phyloP scores from a whole-genome alignment of 2,888 invertebrate species.

The Eulithis testata region DNA sequence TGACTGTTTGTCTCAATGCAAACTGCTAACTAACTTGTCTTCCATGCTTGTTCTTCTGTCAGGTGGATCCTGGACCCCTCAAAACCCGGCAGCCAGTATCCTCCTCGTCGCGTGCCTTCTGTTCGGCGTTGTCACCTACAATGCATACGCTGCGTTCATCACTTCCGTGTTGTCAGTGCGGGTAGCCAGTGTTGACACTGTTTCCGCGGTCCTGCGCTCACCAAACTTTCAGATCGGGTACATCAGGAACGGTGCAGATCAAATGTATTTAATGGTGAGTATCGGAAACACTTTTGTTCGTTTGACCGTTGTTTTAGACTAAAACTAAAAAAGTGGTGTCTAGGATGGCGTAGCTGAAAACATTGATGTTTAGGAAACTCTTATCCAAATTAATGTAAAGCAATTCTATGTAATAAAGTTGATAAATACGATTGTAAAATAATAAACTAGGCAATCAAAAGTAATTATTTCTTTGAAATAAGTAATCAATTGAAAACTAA shows the following conservation, averaged over 20 bases:
- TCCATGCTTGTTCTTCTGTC: background rate
- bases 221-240: constrained; percentile 86
- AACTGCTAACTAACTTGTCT: too few relatives aligned
- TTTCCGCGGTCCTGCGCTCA: constrained; percentile 83
- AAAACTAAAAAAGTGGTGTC: too few relatives aligned
- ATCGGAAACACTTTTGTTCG: too few relatives aligned
- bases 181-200: constrained; percentile 82
- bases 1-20: background rate
- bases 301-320: too few relatives aligned
- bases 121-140: constrained; percentile 86
- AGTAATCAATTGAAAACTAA: too few relatives aligned
- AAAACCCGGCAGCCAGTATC: constrained; percentile 82
- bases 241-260: constrained; percentile 84
- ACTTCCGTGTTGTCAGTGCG: constrained; percentile 87
- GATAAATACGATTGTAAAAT: too few relatives aligned
- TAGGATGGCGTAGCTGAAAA: too few relatives aligned
- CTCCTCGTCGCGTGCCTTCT: constrained; percentile 84
- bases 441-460: too few relatives aligned
- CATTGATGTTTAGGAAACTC: too few relatives aligned
- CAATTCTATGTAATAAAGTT: too few relatives aligned
- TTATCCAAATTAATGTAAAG: too few relatives aligned
- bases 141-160: constrained; percentile 87
- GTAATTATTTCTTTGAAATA: too few relatives aligned
- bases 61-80: constrained; percentile 86
- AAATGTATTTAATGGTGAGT: constrained; percentile 86